Conservation (phyloP, 2,888 invertebrate species). For the Pseudococcus longispinus region DNA sequence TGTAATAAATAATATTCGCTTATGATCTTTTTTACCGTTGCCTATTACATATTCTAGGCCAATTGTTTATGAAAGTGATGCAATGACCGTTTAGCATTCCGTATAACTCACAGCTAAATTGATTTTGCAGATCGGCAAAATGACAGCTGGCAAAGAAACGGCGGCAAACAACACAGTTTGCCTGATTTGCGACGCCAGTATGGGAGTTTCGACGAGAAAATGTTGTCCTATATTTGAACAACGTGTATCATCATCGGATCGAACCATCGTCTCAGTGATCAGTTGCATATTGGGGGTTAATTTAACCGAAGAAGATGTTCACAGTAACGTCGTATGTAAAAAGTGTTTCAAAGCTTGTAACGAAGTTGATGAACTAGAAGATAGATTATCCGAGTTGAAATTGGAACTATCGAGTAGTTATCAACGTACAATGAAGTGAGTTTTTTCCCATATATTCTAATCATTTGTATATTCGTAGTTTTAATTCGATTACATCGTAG, state of each 20-base stretch:
- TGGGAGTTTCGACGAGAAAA: constrained; percentile 67
- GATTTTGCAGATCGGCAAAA: constrained; percentile 35
- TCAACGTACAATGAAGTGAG: constrained; percentile 63
- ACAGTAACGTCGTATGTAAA: constrained; percentile 68
- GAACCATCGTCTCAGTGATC: constrained; percentile 64
- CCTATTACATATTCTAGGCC: neutral
- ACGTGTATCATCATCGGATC: constrained; percentile 62
- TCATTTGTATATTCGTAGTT: neutral
- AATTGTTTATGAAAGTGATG: neutral
- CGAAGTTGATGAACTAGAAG: constrained; percentile 65
- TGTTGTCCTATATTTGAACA: constrained; percentile 67
- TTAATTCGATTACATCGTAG: constrained; percentile 43
- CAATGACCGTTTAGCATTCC: neutral
- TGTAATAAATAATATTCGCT: neutral
- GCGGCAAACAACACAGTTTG: constrained; percentile 62
- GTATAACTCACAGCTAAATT: neutral
- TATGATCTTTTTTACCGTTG: neutral
- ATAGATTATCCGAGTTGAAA: constrained; percentile 66
- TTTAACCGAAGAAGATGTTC: constrained; percentile 66
- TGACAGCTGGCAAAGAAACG: constrained; percentile 57
- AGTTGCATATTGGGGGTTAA: constrained; percentile 65
- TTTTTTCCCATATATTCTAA: neutral
- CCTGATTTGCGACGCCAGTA: constrained; percentile 70
- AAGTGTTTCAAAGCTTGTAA: constrained; percentile 72
- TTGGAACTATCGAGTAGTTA: constrained; percentile 67